Evolutionary conservation across 2,113 vertebrate species (phyloP).

Genomic region (Chaenocephalus aceratus): DNA sequence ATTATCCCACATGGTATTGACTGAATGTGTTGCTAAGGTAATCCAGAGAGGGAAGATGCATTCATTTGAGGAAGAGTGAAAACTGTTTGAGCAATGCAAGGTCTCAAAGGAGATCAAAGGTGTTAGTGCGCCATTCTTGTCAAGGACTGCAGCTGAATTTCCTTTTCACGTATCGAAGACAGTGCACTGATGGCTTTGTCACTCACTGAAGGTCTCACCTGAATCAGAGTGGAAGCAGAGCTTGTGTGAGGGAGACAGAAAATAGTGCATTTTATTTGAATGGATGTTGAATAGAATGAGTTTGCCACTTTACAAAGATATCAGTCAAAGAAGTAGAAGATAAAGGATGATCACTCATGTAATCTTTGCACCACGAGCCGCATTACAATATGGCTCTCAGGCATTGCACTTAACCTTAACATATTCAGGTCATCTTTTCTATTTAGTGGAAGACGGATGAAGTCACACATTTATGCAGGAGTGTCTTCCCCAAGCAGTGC

Average conservation of each 20-base stretch:
- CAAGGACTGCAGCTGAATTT: neutral
- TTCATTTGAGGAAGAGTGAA: slow-evolving; percentile 39
- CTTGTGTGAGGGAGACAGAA: slow-evolving; percentile 8
- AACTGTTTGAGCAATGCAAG: slow-evolving; percentile 30
- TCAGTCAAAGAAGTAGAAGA: neutral
- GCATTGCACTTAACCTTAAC: slow-evolving; percentile 8
- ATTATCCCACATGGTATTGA: slow-evolving; percentile 62
- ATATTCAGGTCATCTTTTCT: slow-evolving; percentile 34
- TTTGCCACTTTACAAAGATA: neutral
- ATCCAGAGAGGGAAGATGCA: slow-evolving; percentile 40
- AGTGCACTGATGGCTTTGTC: slow-evolving; percentile 30
- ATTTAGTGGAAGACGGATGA: neutral
- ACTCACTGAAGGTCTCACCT: slow-evolving; percentile 18
- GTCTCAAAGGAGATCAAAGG: slow-evolving; percentile 51
- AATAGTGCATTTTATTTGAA: neutral
- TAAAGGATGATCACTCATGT: neutral
- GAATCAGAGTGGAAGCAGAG: slow-evolving; percentile 11
- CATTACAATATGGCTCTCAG: neutral
- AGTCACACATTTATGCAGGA: slow-evolving; percentile 35
- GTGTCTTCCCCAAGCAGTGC: slow-evolving; percentile 43
- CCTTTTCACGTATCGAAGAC: slow-evolving; percentile 12
- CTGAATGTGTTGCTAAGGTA: slow-evolving; percentile 54
- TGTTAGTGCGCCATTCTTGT: slow-evolving; percentile 17
- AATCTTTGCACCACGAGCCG: neutral
- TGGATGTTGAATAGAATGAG: slow-evolving; percentile 6